Evolutionary conservation across 1,140 invertebrate genomes (phyloP).

Genomic region (Meloidogyne exigua): DNA sequence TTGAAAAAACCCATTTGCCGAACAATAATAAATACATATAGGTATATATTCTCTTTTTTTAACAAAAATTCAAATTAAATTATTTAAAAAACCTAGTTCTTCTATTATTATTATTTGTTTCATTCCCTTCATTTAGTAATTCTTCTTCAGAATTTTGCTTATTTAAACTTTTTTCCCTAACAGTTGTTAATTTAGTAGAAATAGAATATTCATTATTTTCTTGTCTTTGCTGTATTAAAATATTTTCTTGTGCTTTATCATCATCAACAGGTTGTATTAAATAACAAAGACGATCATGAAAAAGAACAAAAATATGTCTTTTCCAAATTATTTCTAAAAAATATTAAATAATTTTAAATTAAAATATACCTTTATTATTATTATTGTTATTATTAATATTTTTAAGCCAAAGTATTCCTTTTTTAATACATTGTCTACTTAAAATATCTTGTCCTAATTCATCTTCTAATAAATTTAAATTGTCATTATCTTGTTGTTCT

Average conservation of each 20-base stretch:
- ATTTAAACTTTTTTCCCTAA: too few relatives aligned
- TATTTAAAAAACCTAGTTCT: neutral
- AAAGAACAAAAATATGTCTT: constrained; percentile 58
- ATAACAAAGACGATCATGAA: constrained; percentile 56
- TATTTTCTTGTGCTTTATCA: constrained; percentile 7
- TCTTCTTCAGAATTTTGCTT: neutral
- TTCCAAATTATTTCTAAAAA: neutral
- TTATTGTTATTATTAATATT: constrained; percentile 8
- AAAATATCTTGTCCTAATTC: constrained; percentile 28
- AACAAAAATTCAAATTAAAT: too few relatives aligned
- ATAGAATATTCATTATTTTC: too few relatives aligned
- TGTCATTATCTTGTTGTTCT: constrained; percentile 23
- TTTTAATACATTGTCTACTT: constrained; percentile 18
- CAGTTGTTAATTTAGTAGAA: too few relatives aligned
- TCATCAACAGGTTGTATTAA: constrained; percentile 36
- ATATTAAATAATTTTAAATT: neutral
- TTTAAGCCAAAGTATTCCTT: constrained; percentile 17
- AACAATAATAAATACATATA: too few relatives aligned
- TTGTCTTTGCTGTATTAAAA: neutral
- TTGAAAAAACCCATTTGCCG: too few relatives aligned
- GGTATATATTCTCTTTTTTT: neutral
- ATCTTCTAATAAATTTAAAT: constrained; percentile 4
- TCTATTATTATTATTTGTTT: neutral
- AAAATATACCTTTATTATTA: neutral
- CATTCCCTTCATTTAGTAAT: constrained; percentile 2